A percentile compares a stretch with the other conserved stretches of the same genome.
phyloP scores from a whole-genome alignment of 2,113 vertebrate species.

The Coryphaenoides rupestris region DNA sequence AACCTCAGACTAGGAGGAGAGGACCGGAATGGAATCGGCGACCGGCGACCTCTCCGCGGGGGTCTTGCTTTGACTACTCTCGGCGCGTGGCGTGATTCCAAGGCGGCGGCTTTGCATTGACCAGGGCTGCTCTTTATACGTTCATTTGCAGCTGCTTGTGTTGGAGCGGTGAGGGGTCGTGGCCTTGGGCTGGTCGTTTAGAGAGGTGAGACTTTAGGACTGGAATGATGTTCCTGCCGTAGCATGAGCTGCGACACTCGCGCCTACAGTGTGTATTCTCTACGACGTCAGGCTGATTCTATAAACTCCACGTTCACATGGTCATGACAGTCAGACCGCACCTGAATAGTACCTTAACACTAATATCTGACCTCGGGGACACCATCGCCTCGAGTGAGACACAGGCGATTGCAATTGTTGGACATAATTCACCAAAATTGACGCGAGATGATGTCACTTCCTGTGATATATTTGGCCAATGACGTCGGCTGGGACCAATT shows the following conservation, averaged over 20 bases:
- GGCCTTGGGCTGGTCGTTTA: background rate
- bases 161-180: background rate
- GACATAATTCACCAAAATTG: too few relatives aligned
- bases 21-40: background rate
- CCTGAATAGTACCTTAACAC: too few relatives aligned
- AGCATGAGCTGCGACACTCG: background rate
- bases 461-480: too few relatives aligned
- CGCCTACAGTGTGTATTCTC: background rate
- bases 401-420: too few relatives aligned
- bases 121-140: background rate
- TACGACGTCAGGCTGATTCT: too few relatives aligned
- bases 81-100: background rate
- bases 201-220: background rate
- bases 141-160: too few relatives aligned
- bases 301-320: too few relatives aligned
- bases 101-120: background rate
- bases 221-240: background rate
- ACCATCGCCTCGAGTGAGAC: too few relatives aligned
- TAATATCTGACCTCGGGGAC: too few relatives aligned
- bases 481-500: too few relatives aligned
- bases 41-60: slow-evolving; percentile 9
- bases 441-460: too few relatives aligned
- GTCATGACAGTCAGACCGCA: too few relatives aligned
- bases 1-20: slow-evolving; percentile 14
- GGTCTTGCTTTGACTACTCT: background rate